Evolutionary conservation across 2,113 vertebrate genomes (phyloP).

Genomic region (Rutilus rutilus): DNA sequence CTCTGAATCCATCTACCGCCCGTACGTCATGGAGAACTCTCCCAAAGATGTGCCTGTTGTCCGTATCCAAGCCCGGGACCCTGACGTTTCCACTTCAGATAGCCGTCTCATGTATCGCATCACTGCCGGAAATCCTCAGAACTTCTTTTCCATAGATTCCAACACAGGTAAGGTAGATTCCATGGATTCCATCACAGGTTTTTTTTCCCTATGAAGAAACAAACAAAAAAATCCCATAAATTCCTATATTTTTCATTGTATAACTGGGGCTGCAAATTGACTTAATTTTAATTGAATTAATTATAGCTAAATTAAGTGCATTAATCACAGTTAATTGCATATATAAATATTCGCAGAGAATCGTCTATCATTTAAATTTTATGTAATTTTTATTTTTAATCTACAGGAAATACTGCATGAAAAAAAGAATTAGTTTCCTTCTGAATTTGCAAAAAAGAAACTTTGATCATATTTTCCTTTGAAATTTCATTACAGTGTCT

Average conservation of each 20-base stretch:
- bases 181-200: constrained; percentile 89
- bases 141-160: constrained; percentile 92
- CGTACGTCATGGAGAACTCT: constrained; percentile 90
- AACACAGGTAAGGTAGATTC: constrained; percentile 86
- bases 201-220: neutral
- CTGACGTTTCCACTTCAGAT: constrained; percentile 81
- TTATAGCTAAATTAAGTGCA: neutral
- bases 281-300: neutral
- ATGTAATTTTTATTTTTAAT: neutral
- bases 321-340: neutral
- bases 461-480: neutral
- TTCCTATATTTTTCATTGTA: neutral
- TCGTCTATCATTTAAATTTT: neutral
- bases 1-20: constrained; percentile 94
- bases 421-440: neutral
- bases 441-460: neutral
- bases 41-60: constrained; percentile 93
- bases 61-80: constrained; percentile 92
- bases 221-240: neutral
- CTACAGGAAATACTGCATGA: neutral
- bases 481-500: neutral
- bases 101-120: constrained; percentile 90
- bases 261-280: neutral
- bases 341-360: neutral
- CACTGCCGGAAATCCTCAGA: constrained; percentile 96